These are phyloP conservation scores for Sclerodermus sp. DNA, from an alignment of 2,888 invertebrate genomes.

Conservation along the genomic window DNA sequence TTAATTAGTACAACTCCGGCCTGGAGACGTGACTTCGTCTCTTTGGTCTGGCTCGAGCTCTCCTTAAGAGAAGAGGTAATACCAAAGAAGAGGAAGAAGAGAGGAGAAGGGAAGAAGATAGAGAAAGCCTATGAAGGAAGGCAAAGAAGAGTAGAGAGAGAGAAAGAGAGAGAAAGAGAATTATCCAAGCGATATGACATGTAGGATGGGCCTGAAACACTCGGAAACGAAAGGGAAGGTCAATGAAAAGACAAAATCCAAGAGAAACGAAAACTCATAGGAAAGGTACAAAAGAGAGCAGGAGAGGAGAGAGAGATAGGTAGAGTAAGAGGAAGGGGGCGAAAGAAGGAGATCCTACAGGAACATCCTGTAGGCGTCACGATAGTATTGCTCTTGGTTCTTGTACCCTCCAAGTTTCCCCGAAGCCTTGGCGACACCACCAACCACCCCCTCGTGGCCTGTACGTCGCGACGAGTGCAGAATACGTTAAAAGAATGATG, in stretches of 20 bases:
- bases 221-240: conserved; percentile 22
- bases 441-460: conserved; percentile 24
- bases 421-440: conserved; percentile 31
- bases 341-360: conserved; percentile 22
- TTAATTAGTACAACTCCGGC: conserved; percentile 57
- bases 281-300: not conserved
- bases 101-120: not conserved
- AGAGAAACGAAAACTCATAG: conserved; percentile 6
- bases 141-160: no score
- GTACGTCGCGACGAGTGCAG: conserved; percentile 33
- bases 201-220: conserved; percentile 27
- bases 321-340: conserved; percentile 17
- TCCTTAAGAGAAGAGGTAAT: conserved; percentile 1
- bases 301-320: conserved; percentile 6
- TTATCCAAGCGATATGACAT: conserved; percentile 19
- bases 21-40: conserved; percentile 56
- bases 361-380: conserved; percentile 36
- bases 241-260: conserved; percentile 5
- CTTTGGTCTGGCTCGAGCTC: conserved; percentile 36
- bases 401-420: conserved; percentile 32
- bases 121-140: conserved; percentile 10
- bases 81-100: no score
- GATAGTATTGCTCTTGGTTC: conserved; percentile 33
- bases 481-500: conserved; percentile 47
- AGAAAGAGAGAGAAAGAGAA: conserved; percentile 11